These are phyloP conservation scores for Polyploca ridens DNA, from an alignment of 2,888 invertebrate genomes.

Conservation along the genomic window DNA sequence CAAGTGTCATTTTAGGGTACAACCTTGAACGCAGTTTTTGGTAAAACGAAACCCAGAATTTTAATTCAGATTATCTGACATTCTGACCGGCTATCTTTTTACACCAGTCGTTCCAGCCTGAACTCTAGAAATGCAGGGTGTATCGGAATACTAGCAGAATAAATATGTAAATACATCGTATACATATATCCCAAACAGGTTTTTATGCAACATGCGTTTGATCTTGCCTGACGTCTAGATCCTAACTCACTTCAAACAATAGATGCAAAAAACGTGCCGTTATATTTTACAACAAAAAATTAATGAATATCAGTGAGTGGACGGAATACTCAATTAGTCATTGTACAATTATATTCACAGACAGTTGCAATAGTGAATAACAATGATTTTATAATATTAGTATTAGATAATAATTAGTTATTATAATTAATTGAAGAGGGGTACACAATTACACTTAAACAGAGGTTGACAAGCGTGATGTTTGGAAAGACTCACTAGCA, in stretches of 20 bases:
- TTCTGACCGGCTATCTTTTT: no score
- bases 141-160: not conserved
- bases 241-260: slow-evolving; percentile 1
- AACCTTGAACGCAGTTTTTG: not conserved
- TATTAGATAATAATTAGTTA: no score
- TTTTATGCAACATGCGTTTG: slow-evolving; percentile 2
- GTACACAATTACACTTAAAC: no score
- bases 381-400: not conserved
- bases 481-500: no score
- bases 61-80: not conserved
- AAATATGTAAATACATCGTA: not conserved
- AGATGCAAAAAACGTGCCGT: not conserved
- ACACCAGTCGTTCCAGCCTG: no score
- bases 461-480: no score
- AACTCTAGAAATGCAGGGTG: not conserved
- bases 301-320: slow-evolving; percentile 40
- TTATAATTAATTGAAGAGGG: no score
- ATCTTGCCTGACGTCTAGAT: not conserved
- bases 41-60: no score
- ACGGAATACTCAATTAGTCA: slow-evolving; percentile 40
- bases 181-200: not conserved
- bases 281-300: slow-evolving; percentile 23
- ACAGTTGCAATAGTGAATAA: slow-evolving; percentile 13
- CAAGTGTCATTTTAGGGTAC: not conserved
- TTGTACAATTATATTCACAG: slow-evolving; percentile 30